phyloP scores from a whole-genome alignment of 2,113 vertebrate species.

The Hypanus sabinus region DNA sequence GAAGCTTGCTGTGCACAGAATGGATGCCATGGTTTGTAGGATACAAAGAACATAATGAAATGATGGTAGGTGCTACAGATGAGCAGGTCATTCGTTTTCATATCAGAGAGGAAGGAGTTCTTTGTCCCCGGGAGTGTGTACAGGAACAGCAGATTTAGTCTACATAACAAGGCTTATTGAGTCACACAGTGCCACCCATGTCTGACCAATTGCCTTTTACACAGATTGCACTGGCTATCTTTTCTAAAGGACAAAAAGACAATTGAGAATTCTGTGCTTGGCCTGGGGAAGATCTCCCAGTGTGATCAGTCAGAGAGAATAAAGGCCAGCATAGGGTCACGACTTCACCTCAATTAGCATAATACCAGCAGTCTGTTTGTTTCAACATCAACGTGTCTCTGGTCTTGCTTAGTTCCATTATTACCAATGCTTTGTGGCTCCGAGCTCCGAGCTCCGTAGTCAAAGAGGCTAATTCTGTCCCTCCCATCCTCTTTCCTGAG shows the following conservation, averaged over 20 bases:
- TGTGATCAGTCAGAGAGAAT: background rate
- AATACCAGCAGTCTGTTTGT: conserved; percentile 16
- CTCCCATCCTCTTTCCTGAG: background rate
- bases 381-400: background rate
- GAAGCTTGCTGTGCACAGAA: no score
- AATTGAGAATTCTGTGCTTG: conserved; percentile 24
- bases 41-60: background rate
- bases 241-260: conserved; percentile 28
- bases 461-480: background rate
- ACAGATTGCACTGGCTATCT: background rate
- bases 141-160: background rate
- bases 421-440: background rate
- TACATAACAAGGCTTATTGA: background rate
- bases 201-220: conserved; percentile 11
- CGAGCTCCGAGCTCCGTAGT: background rate
- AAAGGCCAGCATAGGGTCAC: conserved; percentile 16
- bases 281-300: conserved; percentile 27
- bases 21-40: background rate
- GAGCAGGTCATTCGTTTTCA: background rate
- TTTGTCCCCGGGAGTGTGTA: background rate
- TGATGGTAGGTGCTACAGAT: background rate
- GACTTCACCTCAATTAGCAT: conserved; percentile 20
- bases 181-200: background rate
- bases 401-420: background rate
- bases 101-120: background rate